These are phyloP conservation scores for Aphidius colemani DNA, from an alignment of 2,888 invertebrate species.

Conservation along the genomic window DNA sequence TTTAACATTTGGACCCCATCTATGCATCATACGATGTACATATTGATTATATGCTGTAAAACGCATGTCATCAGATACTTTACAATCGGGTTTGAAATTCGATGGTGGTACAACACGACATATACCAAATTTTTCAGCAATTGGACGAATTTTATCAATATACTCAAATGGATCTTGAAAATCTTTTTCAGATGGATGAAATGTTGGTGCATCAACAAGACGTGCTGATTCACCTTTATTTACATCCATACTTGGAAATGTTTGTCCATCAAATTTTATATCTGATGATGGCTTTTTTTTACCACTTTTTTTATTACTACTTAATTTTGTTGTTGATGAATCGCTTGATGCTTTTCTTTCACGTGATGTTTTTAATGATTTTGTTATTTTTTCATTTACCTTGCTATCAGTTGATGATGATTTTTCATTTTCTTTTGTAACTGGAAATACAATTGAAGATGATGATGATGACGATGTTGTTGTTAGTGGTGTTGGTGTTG, in stretches of 20 bases:
- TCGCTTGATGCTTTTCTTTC: constrained; percentile 48
- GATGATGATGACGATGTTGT: background rate
- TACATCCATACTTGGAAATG: constrained; percentile 45
- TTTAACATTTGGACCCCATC: constrained; percentile 88
- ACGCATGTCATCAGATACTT: constrained; percentile 80
- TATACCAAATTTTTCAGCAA: constrained; percentile 81
- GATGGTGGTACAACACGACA: constrained; percentile 86
- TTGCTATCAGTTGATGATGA: background rate
- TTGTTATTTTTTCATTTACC: constrained; percentile 38
- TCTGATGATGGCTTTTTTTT: constrained; percentile 39
- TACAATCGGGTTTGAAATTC: constrained; percentile 80
- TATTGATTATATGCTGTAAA: constrained; percentile 91
- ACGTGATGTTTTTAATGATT: constrained; percentile 43
- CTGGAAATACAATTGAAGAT: constrained; percentile 20
- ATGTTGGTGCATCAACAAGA: constrained; percentile 77
- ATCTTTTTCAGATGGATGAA: constrained; percentile 80
- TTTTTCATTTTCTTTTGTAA: constrained; percentile 1
- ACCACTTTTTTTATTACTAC: constrained; percentile 25
- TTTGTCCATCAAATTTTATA: constrained; percentile 33
- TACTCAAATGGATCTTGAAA: constrained; percentile 84
- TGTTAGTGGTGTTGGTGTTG: background rate
- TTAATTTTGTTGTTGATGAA: constrained; percentile 30
- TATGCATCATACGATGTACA: constrained; percentile 81
- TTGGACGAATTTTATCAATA: constrained; percentile 76
- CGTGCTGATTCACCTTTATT: constrained; percentile 56